A percentile compares a stretch with the other conserved stretches of the same genome.
phyloP scores from a whole-genome alignment of 2,797 vertebrate species.

The Pipistrellus pipistrellus region DNA sequence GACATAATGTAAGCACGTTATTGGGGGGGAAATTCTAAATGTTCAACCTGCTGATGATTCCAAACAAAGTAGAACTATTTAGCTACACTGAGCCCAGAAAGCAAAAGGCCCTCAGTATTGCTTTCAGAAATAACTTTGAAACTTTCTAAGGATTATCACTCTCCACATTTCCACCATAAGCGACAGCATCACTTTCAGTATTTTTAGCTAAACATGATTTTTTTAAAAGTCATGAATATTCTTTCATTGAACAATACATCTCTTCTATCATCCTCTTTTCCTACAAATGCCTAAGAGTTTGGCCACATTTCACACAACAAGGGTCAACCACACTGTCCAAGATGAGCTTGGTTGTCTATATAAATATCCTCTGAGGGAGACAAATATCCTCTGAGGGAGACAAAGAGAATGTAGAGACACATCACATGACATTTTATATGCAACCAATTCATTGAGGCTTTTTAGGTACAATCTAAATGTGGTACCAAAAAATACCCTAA shows the following conservation, averaged over 20 bases:
- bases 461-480: background rate
- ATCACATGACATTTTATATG: background rate
- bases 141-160: background rate
- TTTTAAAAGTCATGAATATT: background rate
- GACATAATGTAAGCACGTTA: background rate
- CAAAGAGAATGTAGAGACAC: background rate
- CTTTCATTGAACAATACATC: constrained; percentile 15
- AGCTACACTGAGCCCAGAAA: background rate
- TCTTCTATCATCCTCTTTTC: background rate
- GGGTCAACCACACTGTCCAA: background rate
- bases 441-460: background rate
- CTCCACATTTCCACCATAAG: background rate
- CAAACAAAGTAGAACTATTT: background rate
- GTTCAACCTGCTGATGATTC: background rate
- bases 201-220: background rate
- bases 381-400: background rate
- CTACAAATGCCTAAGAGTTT: background rate
- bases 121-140: constrained; percentile 37
- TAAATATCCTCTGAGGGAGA: background rate
- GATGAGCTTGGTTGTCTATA: background rate
- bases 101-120: background rate
- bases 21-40: background rate
- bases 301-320: background rate
- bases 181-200: background rate
- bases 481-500: background rate